A percentile compares a stretch with the other conserved stretches of the same genome.
Evolutionary conservation across 2,888 invertebrate species (phyloP).

Genomic region (Odontocolon sp.): DNA sequence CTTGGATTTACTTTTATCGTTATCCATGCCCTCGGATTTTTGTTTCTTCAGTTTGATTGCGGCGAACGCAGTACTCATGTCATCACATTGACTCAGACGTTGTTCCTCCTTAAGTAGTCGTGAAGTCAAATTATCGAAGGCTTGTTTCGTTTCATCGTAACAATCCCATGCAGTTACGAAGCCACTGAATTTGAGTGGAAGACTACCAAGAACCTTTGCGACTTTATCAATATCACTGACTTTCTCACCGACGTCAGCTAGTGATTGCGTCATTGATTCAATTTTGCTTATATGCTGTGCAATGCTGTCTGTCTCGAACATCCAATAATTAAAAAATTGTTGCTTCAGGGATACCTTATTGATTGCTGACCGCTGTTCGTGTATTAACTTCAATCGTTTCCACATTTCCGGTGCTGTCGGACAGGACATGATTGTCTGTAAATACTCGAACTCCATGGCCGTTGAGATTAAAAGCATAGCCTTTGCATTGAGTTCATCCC

Average conservation of each 20-base stretch:
- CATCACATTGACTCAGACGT: background rate
- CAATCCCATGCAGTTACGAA: background rate
- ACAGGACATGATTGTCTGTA: conserved; percentile 16
- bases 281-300: conserved; percentile 30
- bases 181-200: background rate
- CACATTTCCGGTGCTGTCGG: conserved; percentile 19
- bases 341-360: conserved; percentile 27
- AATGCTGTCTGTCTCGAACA: conserved; percentile 1
- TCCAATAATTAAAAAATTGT: conserved; percentile 27
- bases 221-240: conserved; percentile 21
- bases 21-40: background rate
- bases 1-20: background rate
- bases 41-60: background rate
- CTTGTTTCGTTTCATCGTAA: background rate
- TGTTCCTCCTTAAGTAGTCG: conserved; percentile 25
- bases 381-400: conserved; percentile 18
- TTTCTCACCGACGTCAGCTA: conserved; percentile 13
- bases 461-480: conserved; percentile 20
- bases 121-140: conserved; percentile 7
- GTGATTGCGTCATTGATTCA: conserved; percentile 17
- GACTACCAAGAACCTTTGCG: conserved; percentile 17
- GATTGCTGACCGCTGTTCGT: conserved; percentile 20
- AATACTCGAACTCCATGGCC: conserved; percentile 8
- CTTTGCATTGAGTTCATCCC: conserved; percentile 6
- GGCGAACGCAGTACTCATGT: conserved; percentile 7